Evolutionary conservation across 2,888 invertebrate species (phyloP).

Genomic region (Mimumesa dahlbomi): DNA sequence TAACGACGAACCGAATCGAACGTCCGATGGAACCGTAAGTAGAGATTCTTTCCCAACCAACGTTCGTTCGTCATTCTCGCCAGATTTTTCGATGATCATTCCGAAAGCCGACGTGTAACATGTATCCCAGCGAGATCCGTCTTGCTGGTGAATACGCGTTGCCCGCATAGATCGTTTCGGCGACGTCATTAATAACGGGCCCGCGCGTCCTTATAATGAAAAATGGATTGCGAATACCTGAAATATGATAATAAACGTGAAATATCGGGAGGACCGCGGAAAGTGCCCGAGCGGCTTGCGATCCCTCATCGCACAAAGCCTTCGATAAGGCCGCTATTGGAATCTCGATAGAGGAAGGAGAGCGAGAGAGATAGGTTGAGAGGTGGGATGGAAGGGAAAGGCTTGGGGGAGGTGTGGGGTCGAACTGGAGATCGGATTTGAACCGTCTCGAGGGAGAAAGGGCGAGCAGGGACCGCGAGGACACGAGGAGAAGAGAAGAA

Average conservation of each 20-base stretch:
- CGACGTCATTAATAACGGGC: slow-evolving; percentile 60
- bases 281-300: slow-evolving; percentile 73
- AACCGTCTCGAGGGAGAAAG: slow-evolving; percentile 71
- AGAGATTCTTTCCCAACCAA: too few species aligned
- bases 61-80: too few species aligned
- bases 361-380: too few species aligned
- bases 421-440: slow-evolving; percentile 74
- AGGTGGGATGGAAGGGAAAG: slow-evolving; percentile 9
- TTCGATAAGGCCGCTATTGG: slow-evolving; percentile 79
- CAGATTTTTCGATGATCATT: too few species aligned
- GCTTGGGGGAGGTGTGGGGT: slow-evolving; percentile 4
- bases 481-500: slow-evolving; percentile 50
- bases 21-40: not conserved
- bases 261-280: slow-evolving; percentile 74
- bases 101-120: too few species aligned
- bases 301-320: slow-evolving; percentile 79
- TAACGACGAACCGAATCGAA: not conserved
- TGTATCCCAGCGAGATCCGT: slow-evolving; percentile 7
- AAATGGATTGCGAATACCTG: slow-evolving; percentile 73
- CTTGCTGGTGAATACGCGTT: slow-evolving; percentile 13
- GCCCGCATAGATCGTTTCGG: slow-evolving; percentile 26
- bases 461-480: slow-evolving; percentile 47
- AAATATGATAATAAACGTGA: slow-evolving; percentile 79
- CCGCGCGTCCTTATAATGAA: slow-evolving; percentile 55
- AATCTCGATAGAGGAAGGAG: slow-evolving; percentile 76